Evolutionary conservation across 1,140 invertebrate species (phyloP).

Genomic region (Macrotrachela quadricornifera): DNA sequence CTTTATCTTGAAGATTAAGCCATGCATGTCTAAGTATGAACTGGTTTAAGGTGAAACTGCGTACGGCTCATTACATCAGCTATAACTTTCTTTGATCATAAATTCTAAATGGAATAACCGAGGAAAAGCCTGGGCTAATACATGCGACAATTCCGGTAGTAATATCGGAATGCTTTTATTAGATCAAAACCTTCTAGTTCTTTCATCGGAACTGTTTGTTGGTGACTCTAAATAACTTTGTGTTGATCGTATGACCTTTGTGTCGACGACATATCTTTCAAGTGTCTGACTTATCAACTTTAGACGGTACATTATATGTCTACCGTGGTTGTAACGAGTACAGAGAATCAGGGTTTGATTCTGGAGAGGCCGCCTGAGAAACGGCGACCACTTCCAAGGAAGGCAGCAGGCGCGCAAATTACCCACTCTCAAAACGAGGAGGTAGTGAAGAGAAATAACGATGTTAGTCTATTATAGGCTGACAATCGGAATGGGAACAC

Average conservation of each 20-base stretch:
- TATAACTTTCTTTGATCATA: slow-evolving; percentile 47
- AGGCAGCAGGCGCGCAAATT: slow-evolving; percentile 69
- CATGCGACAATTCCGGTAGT: slow-evolving; percentile 16
- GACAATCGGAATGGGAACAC: slow-evolving; percentile 68
- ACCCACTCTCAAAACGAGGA: slow-evolving; percentile 56
- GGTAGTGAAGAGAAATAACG: slow-evolving; percentile 65
- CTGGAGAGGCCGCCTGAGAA: slow-evolving; percentile 58
- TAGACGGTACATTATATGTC: slow-evolving; percentile 52
- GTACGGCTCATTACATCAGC: slow-evolving; percentile 58
- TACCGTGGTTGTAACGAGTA: slow-evolving; percentile 59
- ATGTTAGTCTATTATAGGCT: slow-evolving; percentile 50
- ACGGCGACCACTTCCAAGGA: slow-evolving; percentile 75
- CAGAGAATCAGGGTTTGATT: slow-evolving; percentile 38
- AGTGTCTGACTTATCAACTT: slow-evolving; percentile 69
- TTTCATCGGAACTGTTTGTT: slow-evolving; percentile 15
- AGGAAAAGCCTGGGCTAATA: slow-evolving; percentile 53
- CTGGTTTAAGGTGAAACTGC: slow-evolving; percentile 45
- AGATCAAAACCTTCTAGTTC: slow-evolving; percentile 39
- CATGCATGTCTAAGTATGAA: slow-evolving; percentile 44
- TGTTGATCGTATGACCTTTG: slow-evolving; percentile 19
- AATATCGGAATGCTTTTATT: slow-evolving; percentile 34
- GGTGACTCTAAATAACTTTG: slow-evolving; percentile 58
- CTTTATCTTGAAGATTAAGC: slow-evolving; percentile 41
- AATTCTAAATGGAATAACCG: slow-evolving; percentile 61
- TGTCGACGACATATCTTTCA: slow-evolving; percentile 43